Base-by-base conservation (phyloP, 2,113 vertebrate genomes). In the Apeltes quadracus region DNA sequence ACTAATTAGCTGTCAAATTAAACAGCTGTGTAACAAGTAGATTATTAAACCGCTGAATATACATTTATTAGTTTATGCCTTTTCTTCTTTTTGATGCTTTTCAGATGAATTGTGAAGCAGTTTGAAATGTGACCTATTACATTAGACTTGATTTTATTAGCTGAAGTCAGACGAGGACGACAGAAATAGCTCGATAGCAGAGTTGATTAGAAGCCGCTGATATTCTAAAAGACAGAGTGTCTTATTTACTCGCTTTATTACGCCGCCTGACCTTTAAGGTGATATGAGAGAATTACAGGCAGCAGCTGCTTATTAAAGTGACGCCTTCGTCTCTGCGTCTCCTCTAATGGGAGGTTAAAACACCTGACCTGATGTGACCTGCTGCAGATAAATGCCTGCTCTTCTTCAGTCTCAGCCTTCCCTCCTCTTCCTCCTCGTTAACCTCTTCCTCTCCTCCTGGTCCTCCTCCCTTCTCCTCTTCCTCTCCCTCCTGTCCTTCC, bases 221-320 rank as follows among this genome's bases (percentile, higher is more conserved):
- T 83, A 76, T 85, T 79, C 83, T 83, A 77, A 85, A 81, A 83
- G 83, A 83, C 54, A 34, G 29, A 85, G 65, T 41, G 72, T 70
- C 70, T 81, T 90, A 87, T 90, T 90, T 85, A 89, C 84, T 64
- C 75, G 78, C 87, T 80, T 89, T 89, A 89, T 90, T 90, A 85
- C 73, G 86, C 73, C 69, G 75, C 58, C 72, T 89, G 89, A 90
- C 89, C 89, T 90, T 90, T 90, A 81, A 84, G 80, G 84, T 84
- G 16, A 88, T 73, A 90, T 83, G 79, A 86, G 78, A 87, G 83
- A 84, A 84, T 87, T 83, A 82, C 78, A 84, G 48, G 64, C 29
- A 61, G 74, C 72, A 75, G 32, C 72, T 88, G 32, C 72, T 90
- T 85, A 90, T 87, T 87, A 84, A 88, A 80, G 68, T 34, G 20